Base-by-base conservation (phyloP, 92 coral and sea anemone genomes). In the Phenganax subtilis region DNA sequence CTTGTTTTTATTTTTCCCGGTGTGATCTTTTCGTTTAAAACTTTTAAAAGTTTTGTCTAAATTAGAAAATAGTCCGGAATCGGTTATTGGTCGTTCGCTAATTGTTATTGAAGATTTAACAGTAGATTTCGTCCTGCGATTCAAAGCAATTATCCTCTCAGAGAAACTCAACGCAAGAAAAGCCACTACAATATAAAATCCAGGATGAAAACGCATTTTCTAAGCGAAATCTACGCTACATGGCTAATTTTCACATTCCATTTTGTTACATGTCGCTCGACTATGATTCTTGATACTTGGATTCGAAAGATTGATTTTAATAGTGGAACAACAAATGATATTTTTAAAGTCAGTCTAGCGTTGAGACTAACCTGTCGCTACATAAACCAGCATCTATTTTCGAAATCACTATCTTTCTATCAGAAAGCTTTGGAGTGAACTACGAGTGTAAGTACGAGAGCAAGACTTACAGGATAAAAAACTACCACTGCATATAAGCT, bases 41-140 rank as follows among this genome's bases (percentile, higher is more conserved):
- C 53, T 68, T 10, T 68, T 28, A 68, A 68, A 68, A 30, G 73
- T 68, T n/a, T 68, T 68, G 73, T 68, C 73, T 25, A 68, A 37
- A 37, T 68, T 53, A 8, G 53, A 14, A n/a, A n/a, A 9, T 30
- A 3, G 11, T 68, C 10, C 31, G 16, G 53, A 68, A 30, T 30
- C 73, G 73, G 6, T 68, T 68, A 15, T 29, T 0, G 14, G 12
- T 4, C n/a, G 14, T 2, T 68, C 73, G 14, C n/a, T 27, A 10
- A 11, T 68, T 10, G 47, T 68, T 53, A 30, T 68, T 17, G 37
- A 68, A 68, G 73, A 9, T 14, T 11, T 37, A 25, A 30, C 53
- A 30, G 10, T 7, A 0, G 52, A 37, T 30, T 30, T 17, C 7
- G 30, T 30, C 73, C 11, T 68, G 52, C 16, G 73, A 37, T 68